Evolutionary conservation across 2,797 vertebrate genomes (phyloP), one percentile per base, ranked within the genome.

Genomic region (Catostomus latipinnis): DNA sequence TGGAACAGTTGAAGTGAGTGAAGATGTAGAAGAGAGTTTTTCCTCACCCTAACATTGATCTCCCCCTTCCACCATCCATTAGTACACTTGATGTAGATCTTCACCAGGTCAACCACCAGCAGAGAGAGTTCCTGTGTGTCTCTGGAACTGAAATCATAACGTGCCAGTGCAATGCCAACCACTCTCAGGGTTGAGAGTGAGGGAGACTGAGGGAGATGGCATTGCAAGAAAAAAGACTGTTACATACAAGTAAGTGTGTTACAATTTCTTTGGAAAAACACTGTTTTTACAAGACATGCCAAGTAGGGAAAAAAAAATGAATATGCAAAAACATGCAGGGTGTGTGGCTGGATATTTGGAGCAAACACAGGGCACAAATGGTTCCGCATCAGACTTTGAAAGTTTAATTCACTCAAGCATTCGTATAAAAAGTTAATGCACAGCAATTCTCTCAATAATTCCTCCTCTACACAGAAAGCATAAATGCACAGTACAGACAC

Each of bases 21-120:
- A 14, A 48, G 12, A 43, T 52, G 0, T 61, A 6, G 10, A 18
- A 65, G n/a, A 43, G 11, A 14, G 6, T 14, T 62, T 34, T 70
- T 18, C 3, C 95, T 91, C 89, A 98, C 97, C 95, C 95, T 94
- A 90, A 96, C 94, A 0, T 97, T 96, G 10, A 95, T 96, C 90
- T 98, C 97, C 57, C 97, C 97, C 88, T 96, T 92, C 97, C 97
- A 99, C 97, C 97, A 98, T 89, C 97, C 97, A 13, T 98, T 97
- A 0, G 95, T 94, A 16, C 96, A 92, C 89, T 97, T 98, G 0
- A 96, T 98, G 87, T 97, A 98, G 86, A 99, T 98, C 92, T 96
- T 98, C 16, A 99, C 97, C 83, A 97, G 89, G 0, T 99, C 96
- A 0, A 97, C 97, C 85, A 97, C 98, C 87, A 95, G 53, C 48